These are phyloP conservation scores for Speoplatyrhinus poulsoni DNA, from an alignment of 2,113 vertebrate species.

Conservation along the genomic window DNA sequence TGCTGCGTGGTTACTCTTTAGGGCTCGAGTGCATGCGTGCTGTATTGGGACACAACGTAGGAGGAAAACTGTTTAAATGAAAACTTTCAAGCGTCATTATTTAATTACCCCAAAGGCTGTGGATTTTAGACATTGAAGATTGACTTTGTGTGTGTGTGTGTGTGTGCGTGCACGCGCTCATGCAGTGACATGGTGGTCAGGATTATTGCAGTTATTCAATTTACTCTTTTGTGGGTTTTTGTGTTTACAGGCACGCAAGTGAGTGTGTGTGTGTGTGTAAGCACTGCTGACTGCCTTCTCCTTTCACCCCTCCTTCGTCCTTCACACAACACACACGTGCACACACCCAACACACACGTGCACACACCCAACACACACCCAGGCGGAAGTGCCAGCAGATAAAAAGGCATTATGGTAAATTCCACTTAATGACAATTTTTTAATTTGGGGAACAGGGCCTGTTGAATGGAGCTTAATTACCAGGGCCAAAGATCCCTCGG, in stretches of 20 bases:
- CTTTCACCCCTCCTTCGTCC: slow-evolving; percentile 45
- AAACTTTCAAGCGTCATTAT: slow-evolving; percentile 99
- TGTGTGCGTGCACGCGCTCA: slow-evolving; percentile 30
- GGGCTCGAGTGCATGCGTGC: slow-evolving; percentile 6
- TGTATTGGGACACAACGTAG: slow-evolving; percentile 79
- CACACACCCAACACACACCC: slow-evolving; percentile 61
- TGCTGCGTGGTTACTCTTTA: slow-evolving; percentile 22
- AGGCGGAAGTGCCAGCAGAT: slow-evolving; percentile 95
- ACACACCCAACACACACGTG: slow-evolving; percentile 27
- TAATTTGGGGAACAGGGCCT: slow-evolving; percentile 97
- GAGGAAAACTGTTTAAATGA: slow-evolving; percentile 87
- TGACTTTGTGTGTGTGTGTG: slow-evolving; percentile 25
- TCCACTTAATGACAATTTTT: slow-evolving; percentile 99
- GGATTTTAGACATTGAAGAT: slow-evolving; percentile 78
- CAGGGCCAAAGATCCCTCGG: slow-evolving; percentile 84
- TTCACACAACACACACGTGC: slow-evolving; percentile 34
- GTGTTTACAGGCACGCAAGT: slow-evolving; percentile 36
- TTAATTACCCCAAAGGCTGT: slow-evolving; percentile 98
- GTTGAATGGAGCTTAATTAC: slow-evolving; percentile 99
- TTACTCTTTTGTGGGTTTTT: slow-evolving; percentile 84
- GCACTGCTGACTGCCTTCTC: slow-evolving; percentile 49
- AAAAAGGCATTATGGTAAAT: slow-evolving; percentile 99
- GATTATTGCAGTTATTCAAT: slow-evolving; percentile 96
- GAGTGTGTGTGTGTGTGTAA: slow-evolving; percentile 23
- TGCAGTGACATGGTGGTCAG: slow-evolving; percentile 76